Evolutionary conservation across 1,140 invertebrate genomes (phyloP).

Genomic region (Colletes gigas): DNA sequence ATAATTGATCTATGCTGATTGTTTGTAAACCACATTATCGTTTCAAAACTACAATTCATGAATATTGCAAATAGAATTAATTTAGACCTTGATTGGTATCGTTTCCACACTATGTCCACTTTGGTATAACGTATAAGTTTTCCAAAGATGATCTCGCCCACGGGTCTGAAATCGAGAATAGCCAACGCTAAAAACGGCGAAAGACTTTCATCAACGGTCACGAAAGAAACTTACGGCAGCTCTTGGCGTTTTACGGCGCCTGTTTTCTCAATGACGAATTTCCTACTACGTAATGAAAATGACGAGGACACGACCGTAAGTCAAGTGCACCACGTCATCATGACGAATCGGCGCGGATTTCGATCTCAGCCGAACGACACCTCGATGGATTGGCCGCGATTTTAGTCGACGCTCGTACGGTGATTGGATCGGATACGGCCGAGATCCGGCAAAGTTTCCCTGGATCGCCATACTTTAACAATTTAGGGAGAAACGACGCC

Average conservation of each 20-base stretch:
- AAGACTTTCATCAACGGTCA: no score
- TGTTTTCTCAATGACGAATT: constrained; percentile 19
- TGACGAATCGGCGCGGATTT: constrained; percentile 50
- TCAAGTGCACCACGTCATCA: constrained; percentile 20
- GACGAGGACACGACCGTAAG: constrained; percentile 27
- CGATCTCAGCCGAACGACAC: constrained; percentile 42
- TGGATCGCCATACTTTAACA: constrained; percentile 4
- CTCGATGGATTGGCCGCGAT: constrained; percentile 51
- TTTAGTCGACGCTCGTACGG: constrained; percentile 25
- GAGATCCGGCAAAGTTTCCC: constrained; percentile 38
- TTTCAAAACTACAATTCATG: no score
- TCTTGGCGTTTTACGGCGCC: constrained; percentile 16
- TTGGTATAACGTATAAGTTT: no score
- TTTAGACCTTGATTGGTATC: no score
- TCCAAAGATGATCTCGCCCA: no score
- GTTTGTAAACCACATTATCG: no score
- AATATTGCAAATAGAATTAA: no score
- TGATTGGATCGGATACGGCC: constrained; percentile 43
- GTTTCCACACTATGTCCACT: no score
- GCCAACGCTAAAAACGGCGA: no score
- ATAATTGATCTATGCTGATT: no score
- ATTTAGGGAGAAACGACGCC: constrained; percentile 10
- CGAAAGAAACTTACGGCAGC: background rate
- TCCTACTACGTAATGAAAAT: constrained; percentile 32
- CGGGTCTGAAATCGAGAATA: no score